Evolutionary conservation across 2,888 invertebrate genomes (phyloP).

Genomic region (Eupithecia dodoneata): DNA sequence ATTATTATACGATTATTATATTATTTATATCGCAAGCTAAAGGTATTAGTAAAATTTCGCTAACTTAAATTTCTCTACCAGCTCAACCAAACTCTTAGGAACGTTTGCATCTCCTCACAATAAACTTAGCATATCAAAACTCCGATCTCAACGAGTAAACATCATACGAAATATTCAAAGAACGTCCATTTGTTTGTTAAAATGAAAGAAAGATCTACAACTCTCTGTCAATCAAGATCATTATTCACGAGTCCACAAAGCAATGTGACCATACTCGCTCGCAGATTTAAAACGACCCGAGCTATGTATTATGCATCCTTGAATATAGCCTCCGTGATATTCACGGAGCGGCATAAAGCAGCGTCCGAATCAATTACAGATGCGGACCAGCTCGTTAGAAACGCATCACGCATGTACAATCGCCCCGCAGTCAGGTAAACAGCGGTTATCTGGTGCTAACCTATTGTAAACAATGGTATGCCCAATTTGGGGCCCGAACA

Average conservation of each 20-base stretch:
- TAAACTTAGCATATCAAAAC: slow-evolving; percentile 16
- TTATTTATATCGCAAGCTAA: neutral
- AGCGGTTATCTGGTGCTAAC: slow-evolving; percentile 79
- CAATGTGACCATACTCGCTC: slow-evolving; percentile 54
- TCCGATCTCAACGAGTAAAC: slow-evolving; percentile 22
- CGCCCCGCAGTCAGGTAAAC: slow-evolving; percentile 73
- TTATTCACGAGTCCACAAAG: slow-evolving; percentile 60
- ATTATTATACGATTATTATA: neutral
- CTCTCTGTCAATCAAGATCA: slow-evolving; percentile 54
- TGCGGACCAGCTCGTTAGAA: slow-evolving; percentile 79
- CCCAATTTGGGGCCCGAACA: slow-evolving; percentile 74
- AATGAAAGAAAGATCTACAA: slow-evolving; percentile 46
- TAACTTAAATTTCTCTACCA: neutral
- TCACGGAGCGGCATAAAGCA: slow-evolving; percentile 72
- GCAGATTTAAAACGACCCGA: slow-evolving; percentile 63
- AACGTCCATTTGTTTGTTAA: slow-evolving; percentile 44
- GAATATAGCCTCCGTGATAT: slow-evolving; percentile 80
- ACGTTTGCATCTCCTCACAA: neutral
- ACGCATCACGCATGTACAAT: slow-evolving; percentile 84
- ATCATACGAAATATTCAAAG: slow-evolving; percentile 35
- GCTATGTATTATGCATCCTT: slow-evolving; percentile 83
- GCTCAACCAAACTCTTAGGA: neutral
- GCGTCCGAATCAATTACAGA: slow-evolving; percentile 80
- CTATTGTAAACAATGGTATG: slow-evolving; percentile 75
- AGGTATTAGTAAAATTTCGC: neutral